phyloP scores from a whole-genome alignment of 2,797 vertebrate genomes.

The Helarctos malayanus region DNA sequence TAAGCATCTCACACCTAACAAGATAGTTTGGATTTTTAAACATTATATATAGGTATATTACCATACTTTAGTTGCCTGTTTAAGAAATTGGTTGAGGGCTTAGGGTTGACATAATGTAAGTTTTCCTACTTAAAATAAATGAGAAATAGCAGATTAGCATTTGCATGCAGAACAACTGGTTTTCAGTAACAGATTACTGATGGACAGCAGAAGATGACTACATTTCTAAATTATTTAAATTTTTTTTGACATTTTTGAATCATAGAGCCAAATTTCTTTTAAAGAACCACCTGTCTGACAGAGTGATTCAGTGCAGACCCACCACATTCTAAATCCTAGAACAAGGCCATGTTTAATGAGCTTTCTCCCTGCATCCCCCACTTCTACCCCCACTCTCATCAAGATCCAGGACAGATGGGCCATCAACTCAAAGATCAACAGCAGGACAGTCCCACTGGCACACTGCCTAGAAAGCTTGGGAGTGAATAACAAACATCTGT shows the following conservation, averaged over 20 bases:
- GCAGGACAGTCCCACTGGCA: not conserved
- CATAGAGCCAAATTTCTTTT: not conserved
- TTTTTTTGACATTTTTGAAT: not conserved
- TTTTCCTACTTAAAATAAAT: slow-evolving; percentile 45
- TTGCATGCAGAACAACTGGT: not conserved
- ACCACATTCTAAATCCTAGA: not conserved
- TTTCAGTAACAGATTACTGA: not conserved
- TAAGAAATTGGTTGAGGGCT: slow-evolving; percentile 29
- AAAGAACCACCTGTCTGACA: not conserved
- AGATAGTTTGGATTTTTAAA: not conserved
- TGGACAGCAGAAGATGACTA: not conserved
- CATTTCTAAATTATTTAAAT: not conserved
- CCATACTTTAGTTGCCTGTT: not conserved
- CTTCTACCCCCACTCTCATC: not conserved
- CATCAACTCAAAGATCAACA: slow-evolving; percentile 32
- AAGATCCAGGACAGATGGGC: not conserved
- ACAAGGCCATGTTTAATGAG: not conserved
- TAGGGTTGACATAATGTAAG: not conserved
- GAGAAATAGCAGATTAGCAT: not conserved
- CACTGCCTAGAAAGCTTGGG: not conserved
- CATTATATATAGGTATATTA: not conserved
- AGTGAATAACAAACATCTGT: slow-evolving; percentile 59
- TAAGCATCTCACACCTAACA: not conserved
- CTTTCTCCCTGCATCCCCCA: not conserved
- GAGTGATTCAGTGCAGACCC: not conserved